Base-by-base conservation (phyloP, 1,140 invertebrate species). In the Monomorium pharaonis region DNA sequence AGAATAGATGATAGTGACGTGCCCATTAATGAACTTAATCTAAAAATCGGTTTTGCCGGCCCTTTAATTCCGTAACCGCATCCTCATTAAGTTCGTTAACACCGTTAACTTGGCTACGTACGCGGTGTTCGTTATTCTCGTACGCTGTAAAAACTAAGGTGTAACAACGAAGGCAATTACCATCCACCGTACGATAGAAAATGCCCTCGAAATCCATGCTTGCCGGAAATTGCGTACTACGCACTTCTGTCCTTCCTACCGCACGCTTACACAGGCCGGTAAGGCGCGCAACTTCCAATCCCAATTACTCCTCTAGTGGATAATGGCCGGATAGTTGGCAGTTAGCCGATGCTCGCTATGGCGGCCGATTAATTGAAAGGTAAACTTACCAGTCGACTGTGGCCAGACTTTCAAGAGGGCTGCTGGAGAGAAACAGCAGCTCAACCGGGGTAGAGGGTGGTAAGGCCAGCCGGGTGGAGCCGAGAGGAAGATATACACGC, bases 311-410 rank as follows among this genome's bases (percentile, higher is more conserved):
- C 84, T 92, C 92, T 92, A 92, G 91, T 92, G 91, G 93, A 93
- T 94, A 93, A 94, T 93, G 92, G 92, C 86, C 87, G 84, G 87
- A 92, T 92, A 93, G 91, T 93, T 93, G 89, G 91, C 90, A 92
- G 91, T 93, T 92, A 92, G 90, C 89, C 84, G 86, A 80, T 85
- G 51, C 86, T 90, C 89, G 78, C 84, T 84, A 91, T 91, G 89
- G 91, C 86, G 89, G 91, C 86, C 91, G 92, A 93, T 94, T 94
- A 94, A 94, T 94, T 94, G 93, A 93, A 94, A 94, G 92, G 93
- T 94, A 94, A 94, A 94, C 93, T 94, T 90, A 93, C 91, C 92
- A 85, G 91, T 89, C 92, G 89, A 85, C 87, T 89, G 88, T 91
- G 88, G 88, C 86, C 89, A 92, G 92, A 94, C 92, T 94, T 93